A percentile compares a stretch with the other conserved stretches of the same genome.
phyloP scores from a whole-genome alignment of 2,113 vertebrate genomes.

The Indicator maculatus region DNA sequence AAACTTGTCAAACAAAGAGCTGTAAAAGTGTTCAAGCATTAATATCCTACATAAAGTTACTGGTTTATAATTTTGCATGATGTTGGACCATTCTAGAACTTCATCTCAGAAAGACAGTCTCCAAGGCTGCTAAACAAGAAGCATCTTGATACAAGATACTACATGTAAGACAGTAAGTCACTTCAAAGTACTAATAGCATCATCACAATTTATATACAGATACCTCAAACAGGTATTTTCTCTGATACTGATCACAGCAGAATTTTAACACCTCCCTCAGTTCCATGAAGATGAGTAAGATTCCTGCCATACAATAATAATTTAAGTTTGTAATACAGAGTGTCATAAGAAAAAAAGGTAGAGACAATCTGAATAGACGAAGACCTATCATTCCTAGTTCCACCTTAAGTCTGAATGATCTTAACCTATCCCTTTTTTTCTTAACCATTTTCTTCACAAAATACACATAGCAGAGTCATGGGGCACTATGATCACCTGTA shows the following conservation, averaged over 20 bases:
- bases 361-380: not conserved
- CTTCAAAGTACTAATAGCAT: not conserved
- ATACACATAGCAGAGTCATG: not conserved
- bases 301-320: not conserved
- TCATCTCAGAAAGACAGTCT: not conserved
- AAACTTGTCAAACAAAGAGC: slow-evolving; percentile 2
- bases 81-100: not conserved
- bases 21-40: slow-evolving; percentile 19
- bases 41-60: not conserved
- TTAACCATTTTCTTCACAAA: not conserved
- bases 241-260: not conserved
- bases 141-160: not conserved
- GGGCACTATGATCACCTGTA: not conserved
- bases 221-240: not conserved
- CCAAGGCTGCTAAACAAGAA: not conserved
- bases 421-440: not conserved
- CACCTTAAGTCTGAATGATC: not conserved
- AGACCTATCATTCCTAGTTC: not conserved
- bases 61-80: not conserved
- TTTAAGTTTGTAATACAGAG: not conserved
- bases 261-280: not conserved
- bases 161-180: not conserved
- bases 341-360: not conserved
- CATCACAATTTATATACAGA: not conserved
- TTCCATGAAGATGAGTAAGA: not conserved